Conservation (phyloP, 1,140 invertebrate genomes). For the Ylistrum balloti region DNA sequence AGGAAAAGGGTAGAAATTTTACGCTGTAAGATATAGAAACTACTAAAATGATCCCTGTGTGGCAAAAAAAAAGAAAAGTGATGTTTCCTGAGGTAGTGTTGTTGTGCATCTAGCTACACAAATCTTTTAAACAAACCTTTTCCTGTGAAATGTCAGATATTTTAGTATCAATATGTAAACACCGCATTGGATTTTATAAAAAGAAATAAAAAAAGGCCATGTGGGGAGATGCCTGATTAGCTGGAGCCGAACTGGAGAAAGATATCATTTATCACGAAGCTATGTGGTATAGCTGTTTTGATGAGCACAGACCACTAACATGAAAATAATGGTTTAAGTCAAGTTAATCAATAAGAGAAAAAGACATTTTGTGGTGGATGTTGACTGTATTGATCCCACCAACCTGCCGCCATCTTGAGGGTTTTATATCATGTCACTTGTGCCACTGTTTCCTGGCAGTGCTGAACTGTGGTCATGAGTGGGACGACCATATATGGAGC, state of each 20-base stretch:
- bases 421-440: slow-evolving; percentile 35
- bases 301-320: slow-evolving; percentile 17
- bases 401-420: slow-evolving; percentile 29
- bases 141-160: background rate
- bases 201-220: background rate
- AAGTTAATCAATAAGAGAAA: slow-evolving; percentile 38
- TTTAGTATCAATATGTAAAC: background rate
- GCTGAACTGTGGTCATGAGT: slow-evolving; percentile 37
- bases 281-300: slow-evolving; percentile 18
- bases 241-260: background rate
- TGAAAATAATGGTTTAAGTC: slow-evolving; percentile 23
- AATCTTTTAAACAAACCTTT: background rate
- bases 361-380: slow-evolving; percentile 29
- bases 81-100: background rate
- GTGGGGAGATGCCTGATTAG: slow-evolving; percentile 4
- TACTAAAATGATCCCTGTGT: background rate
- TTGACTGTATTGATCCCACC: slow-evolving; percentile 37
- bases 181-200: background rate
- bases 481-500: slow-evolving; percentile 31
- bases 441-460: background rate
- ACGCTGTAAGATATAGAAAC: background rate
- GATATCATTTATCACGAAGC: slow-evolving; percentile 1
- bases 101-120: background rate
- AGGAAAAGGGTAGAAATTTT: background rate
- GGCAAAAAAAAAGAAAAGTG: background rate